phyloP scores from a whole-genome alignment of 2,113 vertebrate species.

The Ranitomeya imitator region DNA sequence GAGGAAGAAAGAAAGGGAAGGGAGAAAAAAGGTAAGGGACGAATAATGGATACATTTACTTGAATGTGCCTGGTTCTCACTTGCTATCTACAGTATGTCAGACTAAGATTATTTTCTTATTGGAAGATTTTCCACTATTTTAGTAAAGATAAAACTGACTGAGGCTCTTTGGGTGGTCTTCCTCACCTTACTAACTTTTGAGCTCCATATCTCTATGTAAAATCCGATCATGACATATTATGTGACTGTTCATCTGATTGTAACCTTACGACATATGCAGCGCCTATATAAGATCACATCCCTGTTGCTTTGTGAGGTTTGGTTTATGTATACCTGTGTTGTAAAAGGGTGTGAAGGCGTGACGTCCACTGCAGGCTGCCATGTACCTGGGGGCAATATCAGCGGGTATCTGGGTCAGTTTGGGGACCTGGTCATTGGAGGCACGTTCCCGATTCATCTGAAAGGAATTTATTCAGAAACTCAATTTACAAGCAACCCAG shows the following conservation, averaged over 20 bases:
- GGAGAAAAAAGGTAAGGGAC: no score
- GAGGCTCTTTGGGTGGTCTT: no score
- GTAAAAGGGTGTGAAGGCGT: not conserved
- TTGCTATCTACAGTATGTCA: no score
- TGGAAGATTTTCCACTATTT: no score
- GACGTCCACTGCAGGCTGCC: not conserved
- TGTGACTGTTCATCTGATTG: not conserved
- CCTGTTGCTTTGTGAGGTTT: not conserved
- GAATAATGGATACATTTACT: no score
- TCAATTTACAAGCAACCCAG: slow-evolving; percentile 15
- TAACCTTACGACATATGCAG: not conserved
- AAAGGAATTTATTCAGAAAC: slow-evolving; percentile 12
- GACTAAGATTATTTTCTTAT: no score
- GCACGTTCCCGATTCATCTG: slow-evolving; percentile 27
- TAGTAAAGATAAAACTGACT: no score
- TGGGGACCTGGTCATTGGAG: slow-evolving; percentile 38
- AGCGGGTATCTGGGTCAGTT: not conserved
- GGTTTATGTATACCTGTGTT: not conserved
- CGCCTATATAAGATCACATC: not conserved
- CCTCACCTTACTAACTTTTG: no score
- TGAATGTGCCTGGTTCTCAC: no score
- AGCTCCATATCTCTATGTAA: not conserved
- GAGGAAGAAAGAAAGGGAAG: no score
- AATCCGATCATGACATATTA: not conserved
- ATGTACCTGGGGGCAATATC: not conserved